Base-by-base conservation (phyloP, 1,140 invertebrate species). In the Antheraea pernyi region DNA sequence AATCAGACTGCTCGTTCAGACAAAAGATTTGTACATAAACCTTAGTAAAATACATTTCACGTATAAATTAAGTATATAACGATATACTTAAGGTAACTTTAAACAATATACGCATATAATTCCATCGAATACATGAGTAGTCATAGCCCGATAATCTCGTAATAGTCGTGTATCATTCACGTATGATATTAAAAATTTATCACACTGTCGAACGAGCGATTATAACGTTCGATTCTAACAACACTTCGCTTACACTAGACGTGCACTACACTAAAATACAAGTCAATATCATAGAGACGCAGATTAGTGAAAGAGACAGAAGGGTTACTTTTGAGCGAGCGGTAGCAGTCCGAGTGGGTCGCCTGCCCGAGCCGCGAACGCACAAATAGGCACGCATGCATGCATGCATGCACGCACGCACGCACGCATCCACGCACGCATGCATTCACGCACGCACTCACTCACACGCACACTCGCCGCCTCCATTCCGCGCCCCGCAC, bases 1-100 rank as follows among this genome's bases (percentile, higher is more conserved):
- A n/a, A 53, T 53, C 46, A 53, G 46, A 53, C 46, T 53, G 46
- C 16, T 53, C 39, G 39, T 53, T 53, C 11, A 53, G 10, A 16
- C 16, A 53, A 53, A 77, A 68, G 61, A 62, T 69, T 53, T n/a
- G 69, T 67, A 67, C 77, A 78, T 77, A 79, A 75, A 72, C 53
- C 76, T 77, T 75, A 80, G 75, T 81, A 82, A 85, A 84, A 84
- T 83, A 84, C 68, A 77, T 75, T 74, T 75, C 68, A 77, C 75
- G 63, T 30, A 30, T 30, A 30, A 30, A 30, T 30, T 30, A 30
- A 30, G 22, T 30, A 30, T 30, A 30, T 30, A 30, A 30, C 22
- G 22, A 30, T 30, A 68, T 73, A 74, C 75, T 74, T 76, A 75
- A 69, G 59, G 82, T 81, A 82, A 79, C 82, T 77, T 79, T 72